Conservation (phyloP, 2,797 vertebrate genomes). For the Platyrinchus mystaceus region DNA sequence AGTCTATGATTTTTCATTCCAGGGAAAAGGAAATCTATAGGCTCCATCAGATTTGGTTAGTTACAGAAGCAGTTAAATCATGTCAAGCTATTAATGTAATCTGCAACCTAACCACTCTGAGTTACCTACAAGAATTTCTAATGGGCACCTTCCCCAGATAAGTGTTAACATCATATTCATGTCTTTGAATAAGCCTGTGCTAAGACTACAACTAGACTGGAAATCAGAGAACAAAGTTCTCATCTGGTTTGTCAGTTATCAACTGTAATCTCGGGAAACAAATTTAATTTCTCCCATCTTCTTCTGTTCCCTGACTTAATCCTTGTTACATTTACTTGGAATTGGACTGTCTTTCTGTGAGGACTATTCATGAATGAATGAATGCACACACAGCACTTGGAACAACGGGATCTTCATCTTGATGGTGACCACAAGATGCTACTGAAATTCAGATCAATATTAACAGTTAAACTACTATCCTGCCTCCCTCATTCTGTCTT, state of each 20-base stretch:
- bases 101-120: not conserved
- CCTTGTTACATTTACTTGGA: not conserved
- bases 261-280: not conserved
- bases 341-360: not conserved
- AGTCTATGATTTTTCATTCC: constrained; percentile 22
- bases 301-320: not conserved
- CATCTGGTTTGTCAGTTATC: not conserved
- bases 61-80: not conserved
- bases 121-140: not conserved
- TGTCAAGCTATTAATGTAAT: constrained; percentile 6
- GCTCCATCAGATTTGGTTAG: constrained; percentile 2
- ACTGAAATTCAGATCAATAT: not conserved
- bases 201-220: not conserved
- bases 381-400: not conserved
- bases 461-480: not conserved
- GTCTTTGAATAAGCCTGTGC: not conserved
- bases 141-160: not conserved
- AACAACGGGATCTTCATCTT: not conserved
- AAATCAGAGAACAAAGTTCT: not conserved
- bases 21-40: constrained; percentile 12
- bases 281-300: not conserved
- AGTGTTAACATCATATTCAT: not conserved
- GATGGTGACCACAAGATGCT: not conserved
- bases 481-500: not conserved
- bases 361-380: not conserved